Conservation (phyloP, 2,888 invertebrate species). For the Volucella inflata region DNA sequence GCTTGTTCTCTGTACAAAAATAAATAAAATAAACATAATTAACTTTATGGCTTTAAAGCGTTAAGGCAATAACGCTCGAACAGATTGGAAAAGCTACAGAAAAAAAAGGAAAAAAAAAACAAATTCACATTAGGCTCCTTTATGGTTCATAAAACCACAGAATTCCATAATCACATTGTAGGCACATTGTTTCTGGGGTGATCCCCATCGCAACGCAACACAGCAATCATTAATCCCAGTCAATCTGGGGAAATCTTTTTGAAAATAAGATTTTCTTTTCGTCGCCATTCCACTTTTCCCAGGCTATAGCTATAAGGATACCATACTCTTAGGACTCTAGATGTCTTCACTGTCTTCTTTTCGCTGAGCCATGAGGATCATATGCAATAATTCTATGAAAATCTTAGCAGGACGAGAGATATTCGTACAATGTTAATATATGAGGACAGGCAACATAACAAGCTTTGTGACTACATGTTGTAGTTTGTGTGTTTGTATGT, state of each 20-base stretch:
- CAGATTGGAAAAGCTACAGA: neutral
- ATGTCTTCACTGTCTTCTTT: slow-evolving; percentile 14
- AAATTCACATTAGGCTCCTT: slow-evolving; percentile 67
- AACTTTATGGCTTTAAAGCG: slow-evolving; percentile 72
- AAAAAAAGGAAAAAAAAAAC: slow-evolving; percentile 16
- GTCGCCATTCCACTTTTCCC: slow-evolving; percentile 2
- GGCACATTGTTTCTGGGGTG: slow-evolving; percentile 67
- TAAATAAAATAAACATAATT: slow-evolving; percentile 59
- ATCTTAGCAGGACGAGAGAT: slow-evolving; percentile 47
- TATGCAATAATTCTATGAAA: slow-evolving; percentile 71
- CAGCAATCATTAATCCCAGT: slow-evolving; percentile 74
- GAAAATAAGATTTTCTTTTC: slow-evolving; percentile 60
- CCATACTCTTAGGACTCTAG: no score
- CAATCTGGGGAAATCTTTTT: slow-evolving; percentile 69
- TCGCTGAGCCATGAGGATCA: slow-evolving; percentile 33
- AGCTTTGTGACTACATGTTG: slow-evolving; percentile 32
- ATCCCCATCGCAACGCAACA: slow-evolving; percentile 61
- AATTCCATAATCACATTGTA: slow-evolving; percentile 75
- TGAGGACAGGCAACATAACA: slow-evolving; percentile 65
- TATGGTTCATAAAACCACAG: slow-evolving; percentile 71
- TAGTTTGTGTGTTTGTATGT: slow-evolving; percentile 16
- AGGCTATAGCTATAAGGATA: neutral
- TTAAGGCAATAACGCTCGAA: slow-evolving; percentile 49
- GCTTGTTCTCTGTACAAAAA: neutral
- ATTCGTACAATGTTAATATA: slow-evolving; percentile 44